phyloP scores from a whole-genome alignment of 2,113 vertebrate genomes.

The Rallus limicola region DNA sequence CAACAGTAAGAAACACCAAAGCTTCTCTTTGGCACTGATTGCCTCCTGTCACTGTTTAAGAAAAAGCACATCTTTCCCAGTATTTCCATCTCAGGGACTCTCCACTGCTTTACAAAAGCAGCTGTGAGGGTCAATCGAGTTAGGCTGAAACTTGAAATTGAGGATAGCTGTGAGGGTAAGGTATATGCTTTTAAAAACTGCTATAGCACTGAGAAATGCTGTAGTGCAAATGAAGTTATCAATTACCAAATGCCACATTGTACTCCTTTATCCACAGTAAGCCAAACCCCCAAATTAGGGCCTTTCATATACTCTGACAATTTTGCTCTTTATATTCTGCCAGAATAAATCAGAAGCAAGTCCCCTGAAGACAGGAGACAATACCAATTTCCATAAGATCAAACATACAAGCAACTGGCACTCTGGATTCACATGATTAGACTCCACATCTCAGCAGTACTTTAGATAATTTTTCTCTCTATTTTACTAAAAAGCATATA shows the following conservation, averaged over 20 bases:
- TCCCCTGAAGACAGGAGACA: not conserved
- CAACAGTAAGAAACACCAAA: not conserved
- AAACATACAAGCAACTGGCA: not conserved
- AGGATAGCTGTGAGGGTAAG: not conserved
- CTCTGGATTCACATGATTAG: not conserved
- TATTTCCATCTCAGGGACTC: not conserved
- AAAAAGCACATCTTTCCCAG: not conserved
- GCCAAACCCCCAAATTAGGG: not conserved
- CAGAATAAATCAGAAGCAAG: not conserved
- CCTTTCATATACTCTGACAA: not conserved
- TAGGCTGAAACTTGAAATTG: not conserved
- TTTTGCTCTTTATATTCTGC: not conserved
- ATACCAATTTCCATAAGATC: not conserved
- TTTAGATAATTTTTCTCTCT: not conserved
- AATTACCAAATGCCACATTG: not conserved
- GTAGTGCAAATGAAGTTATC: not conserved
- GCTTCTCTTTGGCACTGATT: not conserved
- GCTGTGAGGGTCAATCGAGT: not conserved
- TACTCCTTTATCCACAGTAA: not conserved
- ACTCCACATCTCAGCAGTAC: not conserved
- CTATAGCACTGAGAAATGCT: not conserved
- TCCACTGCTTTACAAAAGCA: not conserved
- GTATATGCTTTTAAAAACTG: not conserved
- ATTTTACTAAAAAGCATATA: not conserved
- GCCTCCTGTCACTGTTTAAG: not conserved